Base-by-base conservation (phyloP, 2,797 vertebrate species). In the Knipowitschia caucasica region DNA sequence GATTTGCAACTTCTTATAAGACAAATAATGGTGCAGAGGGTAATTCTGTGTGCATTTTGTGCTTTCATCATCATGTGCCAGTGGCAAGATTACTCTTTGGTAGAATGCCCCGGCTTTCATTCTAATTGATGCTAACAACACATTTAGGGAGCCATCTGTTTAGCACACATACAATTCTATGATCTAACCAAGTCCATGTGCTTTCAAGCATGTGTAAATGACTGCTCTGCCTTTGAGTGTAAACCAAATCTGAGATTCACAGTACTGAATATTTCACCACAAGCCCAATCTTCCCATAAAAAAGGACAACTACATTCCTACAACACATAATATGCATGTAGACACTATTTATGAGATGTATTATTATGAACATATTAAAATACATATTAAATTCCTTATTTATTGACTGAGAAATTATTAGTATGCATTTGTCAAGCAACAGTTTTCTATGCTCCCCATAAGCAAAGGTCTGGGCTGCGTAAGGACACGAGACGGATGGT, bases 401-500 rank as follows among this genome's bases (percentile, higher is more conserved):
- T n/a, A n/a, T n/a, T n/a, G n/a, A n/a, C n/a, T n/a, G n/a, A n/a
- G n/a, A n/a, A n/a, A n/a, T n/a, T n/a, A n/a, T n/a, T n/a, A n/a
- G n/a, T n/a, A n/a, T n/a, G n/a, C n/a, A n/a, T n/a, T n/a, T n/a
- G n/a, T n/a, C n/a, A n/a, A n/a, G n/a, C n/a, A n/a, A n/a, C n/a
- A n/a, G n/a, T n/a, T n/a, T n/a, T n/a, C n/a, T 33, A 44, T 30
- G 45, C 34, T 51, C 31, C 53, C 35, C 4, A 67, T 18, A 53
- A 23, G 62, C 4, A 39, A 0, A 10, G 17, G n/a, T 44, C 25
- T 38, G 21, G 33, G 27, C 46, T 69, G 34, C 51, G 38, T 50
- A 26, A 52, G 61, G 35, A 71, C 34, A 38, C 39, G 58, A 64
- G 66, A 81, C 62, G 42, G 55, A 76, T 76, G 50, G 54, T 17